These are phyloP conservation scores for Cassiopea xamachana DNA, from an alignment of 30 jellyfish, hydroid and myxozoan species.

Conservation along the genomic window DNA sequence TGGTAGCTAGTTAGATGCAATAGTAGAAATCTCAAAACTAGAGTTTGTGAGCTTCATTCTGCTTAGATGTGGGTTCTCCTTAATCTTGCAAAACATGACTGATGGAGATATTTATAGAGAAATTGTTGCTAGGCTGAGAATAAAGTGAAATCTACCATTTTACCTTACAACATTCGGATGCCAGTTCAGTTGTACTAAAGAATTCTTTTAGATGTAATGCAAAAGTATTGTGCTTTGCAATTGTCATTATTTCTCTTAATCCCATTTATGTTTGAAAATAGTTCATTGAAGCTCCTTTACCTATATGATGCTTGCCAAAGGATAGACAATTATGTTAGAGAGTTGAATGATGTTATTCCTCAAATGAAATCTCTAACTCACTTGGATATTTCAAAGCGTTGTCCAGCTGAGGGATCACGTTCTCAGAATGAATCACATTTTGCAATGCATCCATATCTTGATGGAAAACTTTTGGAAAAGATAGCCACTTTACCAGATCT, in stretches of 20 bases:
- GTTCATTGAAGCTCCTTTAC: constrained; percentile 68
- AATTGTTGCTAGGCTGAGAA: too few species aligned
- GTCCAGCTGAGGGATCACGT: background rate
- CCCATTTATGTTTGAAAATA: background rate
- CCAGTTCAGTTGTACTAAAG: too few species aligned
- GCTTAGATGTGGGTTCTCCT: too few species aligned
- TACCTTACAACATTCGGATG: too few species aligned
- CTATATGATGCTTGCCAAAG: constrained; percentile 31
- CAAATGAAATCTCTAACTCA: constrained; percentile 57
- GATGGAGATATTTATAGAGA: too few species aligned
- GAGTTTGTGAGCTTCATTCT: too few species aligned
- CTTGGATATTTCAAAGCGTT: constrained; percentile 73
- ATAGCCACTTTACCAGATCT: constrained; percentile 61
- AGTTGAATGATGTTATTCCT: constrained; percentile 16
- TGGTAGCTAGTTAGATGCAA: too few species aligned
- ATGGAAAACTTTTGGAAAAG: constrained; percentile 11
- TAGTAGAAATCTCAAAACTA: too few species aligned
- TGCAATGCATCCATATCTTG: constrained; percentile 13
- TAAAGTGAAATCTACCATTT: too few species aligned
- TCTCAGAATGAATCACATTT: background rate
- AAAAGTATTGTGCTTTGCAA: background rate
- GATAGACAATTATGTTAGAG: constrained; percentile 1
- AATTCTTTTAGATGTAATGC: too few species aligned
- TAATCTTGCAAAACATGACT: too few species aligned
- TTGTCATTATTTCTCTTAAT: background rate